Evolutionary conservation across 2,888 invertebrate species (phyloP).

Genomic region (Operophtera brumata): DNA sequence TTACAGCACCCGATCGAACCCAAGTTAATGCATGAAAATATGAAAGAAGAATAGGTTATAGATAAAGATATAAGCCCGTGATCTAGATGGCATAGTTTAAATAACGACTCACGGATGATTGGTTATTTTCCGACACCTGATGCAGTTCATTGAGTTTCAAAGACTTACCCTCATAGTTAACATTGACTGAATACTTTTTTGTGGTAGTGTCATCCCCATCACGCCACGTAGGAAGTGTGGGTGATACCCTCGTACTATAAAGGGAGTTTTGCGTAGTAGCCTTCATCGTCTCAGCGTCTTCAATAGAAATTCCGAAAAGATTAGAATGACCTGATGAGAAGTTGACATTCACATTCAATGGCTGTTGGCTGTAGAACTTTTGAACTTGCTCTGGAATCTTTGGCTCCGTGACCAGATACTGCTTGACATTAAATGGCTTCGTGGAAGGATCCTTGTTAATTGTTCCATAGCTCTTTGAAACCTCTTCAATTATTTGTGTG

Average conservation of each 20-base stretch:
- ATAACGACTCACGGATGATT: constrained; percentile 2
- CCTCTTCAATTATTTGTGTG: constrained; percentile 38
- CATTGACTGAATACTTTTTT: constrained; percentile 67
- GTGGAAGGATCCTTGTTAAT: constrained; percentile 37
- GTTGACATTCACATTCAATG: constrained; percentile 44
- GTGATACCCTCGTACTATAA: constrained; percentile 81
- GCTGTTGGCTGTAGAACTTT: constrained; percentile 46
- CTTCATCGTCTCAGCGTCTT: constrained; percentile 79
- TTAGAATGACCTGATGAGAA: constrained; percentile 84
- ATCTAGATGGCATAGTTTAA: constrained; percentile 1
- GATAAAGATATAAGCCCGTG: neutral
- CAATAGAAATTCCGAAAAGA: constrained; percentile 82
- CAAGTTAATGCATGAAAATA: no score
- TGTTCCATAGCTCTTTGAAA: constrained; percentile 38
- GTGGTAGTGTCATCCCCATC: constrained; percentile 67
- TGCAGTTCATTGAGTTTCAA: constrained; percentile 33
- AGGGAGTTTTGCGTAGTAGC: constrained; percentile 74
- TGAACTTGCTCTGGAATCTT: constrained; percentile 46
- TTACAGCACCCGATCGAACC: no score
- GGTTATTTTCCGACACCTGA: constrained; percentile 35
- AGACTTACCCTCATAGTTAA: constrained; percentile 68
- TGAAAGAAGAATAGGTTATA: no score
- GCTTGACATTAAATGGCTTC: constrained; percentile 30
- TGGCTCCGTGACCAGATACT: constrained; percentile 34
- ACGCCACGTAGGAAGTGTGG: constrained; percentile 81